Conservation (phyloP, 2,113 vertebrate species). For the Aldabrachelys gigantea region DNA sequence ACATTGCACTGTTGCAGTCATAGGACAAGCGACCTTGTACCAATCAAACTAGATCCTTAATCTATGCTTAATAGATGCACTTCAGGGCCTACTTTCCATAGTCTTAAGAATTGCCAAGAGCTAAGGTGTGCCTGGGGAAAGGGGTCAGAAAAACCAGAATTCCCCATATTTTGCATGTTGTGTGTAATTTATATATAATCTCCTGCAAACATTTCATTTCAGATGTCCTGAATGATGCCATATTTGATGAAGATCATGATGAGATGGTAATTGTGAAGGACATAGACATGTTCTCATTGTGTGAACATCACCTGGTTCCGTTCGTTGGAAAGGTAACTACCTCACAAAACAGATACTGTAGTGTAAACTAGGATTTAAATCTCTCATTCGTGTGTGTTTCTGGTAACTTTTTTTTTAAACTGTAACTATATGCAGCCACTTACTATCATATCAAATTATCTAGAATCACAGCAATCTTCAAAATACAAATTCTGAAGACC, state of each 20-base stretch:
- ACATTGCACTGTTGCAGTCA: accelerated
- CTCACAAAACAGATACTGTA: background rate
- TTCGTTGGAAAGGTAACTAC: slow-evolving; percentile 93
- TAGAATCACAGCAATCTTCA: slow-evolving; percentile 5
- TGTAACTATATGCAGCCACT: background rate
- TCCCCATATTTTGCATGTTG: background rate
- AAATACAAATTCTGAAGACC: slow-evolving; percentile 49
- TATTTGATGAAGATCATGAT: slow-evolving; percentile 98
- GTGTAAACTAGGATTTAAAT: background rate
- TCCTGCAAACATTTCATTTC: slow-evolving; percentile 63
- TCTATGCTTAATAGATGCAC: background rate
- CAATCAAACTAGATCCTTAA: background rate
- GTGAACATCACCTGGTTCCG: slow-evolving; percentile 97
- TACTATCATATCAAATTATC: background rate
- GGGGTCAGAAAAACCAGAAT: background rate
- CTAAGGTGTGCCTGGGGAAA: too few relatives aligned
- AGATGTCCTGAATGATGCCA: slow-evolving; percentile 97
- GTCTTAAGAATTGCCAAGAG: background rate
- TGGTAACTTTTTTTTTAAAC: background rate
- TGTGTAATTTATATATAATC: background rate
- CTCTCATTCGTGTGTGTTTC: background rate
- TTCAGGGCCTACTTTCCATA: background rate
- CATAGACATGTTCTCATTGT: slow-evolving; percentile 99
- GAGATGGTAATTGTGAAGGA: slow-evolving; percentile 99
- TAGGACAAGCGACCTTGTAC: accelerated